A percentile compares a stretch with the other conserved stretches of the same genome.
phyloP scores from a whole-genome alignment of 1,140 invertebrate genomes.

The Drosophila pseudoobscura region DNA sequence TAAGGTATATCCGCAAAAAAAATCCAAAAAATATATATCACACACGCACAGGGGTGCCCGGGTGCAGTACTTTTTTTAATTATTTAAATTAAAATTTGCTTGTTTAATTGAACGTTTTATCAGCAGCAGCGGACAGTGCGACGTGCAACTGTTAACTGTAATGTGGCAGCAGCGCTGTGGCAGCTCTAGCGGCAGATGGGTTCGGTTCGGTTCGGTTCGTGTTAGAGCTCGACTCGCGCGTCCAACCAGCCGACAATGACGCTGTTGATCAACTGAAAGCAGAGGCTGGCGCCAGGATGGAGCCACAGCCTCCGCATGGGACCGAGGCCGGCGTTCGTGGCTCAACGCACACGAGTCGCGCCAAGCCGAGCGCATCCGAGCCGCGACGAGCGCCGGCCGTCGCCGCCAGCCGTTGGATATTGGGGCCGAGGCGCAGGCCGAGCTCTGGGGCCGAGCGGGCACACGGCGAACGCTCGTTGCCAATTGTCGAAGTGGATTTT shows the following conservation, averaged over 20 bases:
- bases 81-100: neutral
- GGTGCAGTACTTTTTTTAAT: neutral
- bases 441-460: conserved; percentile 17
- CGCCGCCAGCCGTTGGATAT: conserved; percentile 58
- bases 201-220: neutral
- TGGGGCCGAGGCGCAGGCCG: conserved; percentile 36
- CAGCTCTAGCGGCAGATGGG: conserved; percentile 6
- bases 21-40: conserved; percentile 22
- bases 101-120: neutral
- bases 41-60: neutral
- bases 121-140: too few species aligned
- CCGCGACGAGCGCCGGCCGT: conserved; percentile 9
- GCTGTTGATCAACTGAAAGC: conserved; percentile 74
- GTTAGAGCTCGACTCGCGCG: conserved; percentile 9
- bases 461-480: conserved; percentile 60
- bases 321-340: too few species aligned
- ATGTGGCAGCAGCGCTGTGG: too few species aligned
- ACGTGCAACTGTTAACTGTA: too few species aligned
- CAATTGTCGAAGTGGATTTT: conserved; percentile 81
- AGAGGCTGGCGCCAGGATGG: conserved; percentile 7
- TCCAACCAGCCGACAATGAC: conserved; percentile 65
- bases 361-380: conserved; percentile 2
- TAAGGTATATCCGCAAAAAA: conserved; percentile 3
- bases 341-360: neutral
- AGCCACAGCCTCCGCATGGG: conserved; percentile 33